Evolutionary conservation across 2,113 vertebrate species (phyloP).

Genomic region (Vidua macroura): DNA sequence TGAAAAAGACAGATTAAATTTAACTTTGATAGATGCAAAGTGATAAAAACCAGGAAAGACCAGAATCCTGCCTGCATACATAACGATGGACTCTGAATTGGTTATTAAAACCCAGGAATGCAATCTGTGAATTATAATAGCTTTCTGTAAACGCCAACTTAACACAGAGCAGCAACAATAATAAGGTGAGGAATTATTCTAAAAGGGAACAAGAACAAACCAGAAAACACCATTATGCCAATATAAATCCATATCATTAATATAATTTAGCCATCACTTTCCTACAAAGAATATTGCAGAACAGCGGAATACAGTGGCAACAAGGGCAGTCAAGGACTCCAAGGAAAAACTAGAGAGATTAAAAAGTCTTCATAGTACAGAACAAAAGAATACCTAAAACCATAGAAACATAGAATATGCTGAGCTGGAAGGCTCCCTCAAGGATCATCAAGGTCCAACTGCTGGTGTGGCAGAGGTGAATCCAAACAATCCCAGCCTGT

Average conservation of each 20-base stretch:
- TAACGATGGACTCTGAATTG: neutral
- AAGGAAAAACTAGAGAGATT: neutral
- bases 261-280: neutral
- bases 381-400: neutral
- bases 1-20: neutral
- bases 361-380: neutral
- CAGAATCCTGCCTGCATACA: neutral
- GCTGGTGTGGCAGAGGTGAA: neutral
- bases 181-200: neutral
- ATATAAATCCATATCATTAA: neutral
- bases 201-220: neutral
- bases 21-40: neutral
- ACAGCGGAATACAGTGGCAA: neutral
- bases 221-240: neutral
- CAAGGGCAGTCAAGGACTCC: neutral
- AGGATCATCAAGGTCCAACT: neutral
- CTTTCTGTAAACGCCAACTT: neutral
- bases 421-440: neutral
- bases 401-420: neutral
- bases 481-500: neutral
- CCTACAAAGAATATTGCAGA: neutral
- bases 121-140: neutral
- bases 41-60: neutral
- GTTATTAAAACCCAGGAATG: constrained; percentile 2
- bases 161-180: neutral